Percentiles rank a stretch among this genome's conserved stretches.
Conservation (phyloP, 2,888 invertebrate genomes). For the Drosophila rubida region DNA sequence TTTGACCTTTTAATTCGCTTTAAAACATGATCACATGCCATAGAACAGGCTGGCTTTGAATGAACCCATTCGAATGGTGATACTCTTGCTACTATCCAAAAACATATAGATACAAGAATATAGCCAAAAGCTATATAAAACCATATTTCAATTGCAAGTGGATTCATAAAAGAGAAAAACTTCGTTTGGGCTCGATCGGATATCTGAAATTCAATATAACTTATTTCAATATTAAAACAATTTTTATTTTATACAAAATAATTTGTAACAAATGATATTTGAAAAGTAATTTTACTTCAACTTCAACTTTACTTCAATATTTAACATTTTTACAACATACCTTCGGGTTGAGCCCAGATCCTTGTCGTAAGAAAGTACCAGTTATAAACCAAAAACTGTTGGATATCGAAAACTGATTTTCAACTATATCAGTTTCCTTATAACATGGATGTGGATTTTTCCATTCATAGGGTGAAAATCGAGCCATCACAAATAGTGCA, state of each 20-base stretch:
- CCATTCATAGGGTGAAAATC: constrained; percentile 99
- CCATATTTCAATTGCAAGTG: constrained; percentile 94
- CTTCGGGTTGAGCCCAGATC: constrained; percentile 93
- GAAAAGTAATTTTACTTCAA: no score
- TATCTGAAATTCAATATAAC: constrained; percentile 75
- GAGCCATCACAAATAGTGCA: constrained; percentile 97
- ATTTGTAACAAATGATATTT: neutral
- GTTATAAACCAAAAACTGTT: constrained; percentile 97
- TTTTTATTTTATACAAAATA: neutral
- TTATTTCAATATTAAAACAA: neutral
- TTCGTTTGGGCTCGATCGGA: constrained; percentile 88
- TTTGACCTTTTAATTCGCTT: constrained; percentile 56
- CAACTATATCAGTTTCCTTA: constrained; percentile 92
- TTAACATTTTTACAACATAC: constrained; percentile 84
- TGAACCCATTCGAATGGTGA: constrained; percentile 93
- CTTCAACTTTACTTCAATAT: no score
- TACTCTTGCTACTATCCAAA: constrained; percentile 94
- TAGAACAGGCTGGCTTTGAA: constrained; percentile 86
- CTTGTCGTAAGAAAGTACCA: constrained; percentile 94
- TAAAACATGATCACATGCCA: constrained; percentile 84
- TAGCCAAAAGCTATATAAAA: constrained; percentile 92
- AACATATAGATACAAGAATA: constrained; percentile 90
- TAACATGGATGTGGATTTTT: constrained; percentile 92
- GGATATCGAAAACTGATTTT: constrained; percentile 98
- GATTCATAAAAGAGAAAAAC: constrained; percentile 94